phyloP scores from a whole-genome alignment of 2,888 invertebrate species.

The Athalia circularis region DNA sequence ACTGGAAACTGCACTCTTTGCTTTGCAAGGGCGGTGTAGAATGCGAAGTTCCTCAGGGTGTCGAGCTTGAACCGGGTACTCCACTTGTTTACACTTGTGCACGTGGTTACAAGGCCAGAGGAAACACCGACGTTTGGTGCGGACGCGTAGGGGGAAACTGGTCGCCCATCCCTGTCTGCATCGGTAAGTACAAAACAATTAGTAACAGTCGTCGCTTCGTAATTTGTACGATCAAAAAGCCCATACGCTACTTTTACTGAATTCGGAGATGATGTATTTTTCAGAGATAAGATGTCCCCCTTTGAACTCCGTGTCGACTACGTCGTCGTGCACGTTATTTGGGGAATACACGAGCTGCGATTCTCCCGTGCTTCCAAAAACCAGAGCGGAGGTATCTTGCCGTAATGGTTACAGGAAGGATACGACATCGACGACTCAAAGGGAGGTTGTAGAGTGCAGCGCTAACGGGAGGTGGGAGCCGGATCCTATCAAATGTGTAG shows the following conservation, averaged over 20 bases:
- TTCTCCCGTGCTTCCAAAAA: constrained; percentile 57
- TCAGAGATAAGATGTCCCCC: constrained; percentile 64
- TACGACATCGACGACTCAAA: constrained; percentile 48
- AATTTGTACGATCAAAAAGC: not conserved
- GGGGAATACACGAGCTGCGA: constrained; percentile 59
- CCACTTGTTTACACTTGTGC: constrained; percentile 64
- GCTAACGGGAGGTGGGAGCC: constrained; percentile 66
- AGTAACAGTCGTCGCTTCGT: not conserved
- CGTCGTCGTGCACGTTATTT: constrained; percentile 56
- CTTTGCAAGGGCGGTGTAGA: constrained; percentile 56
- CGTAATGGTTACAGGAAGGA: constrained; percentile 62
- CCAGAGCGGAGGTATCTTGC: constrained; percentile 61
- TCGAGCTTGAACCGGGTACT: constrained; percentile 58
- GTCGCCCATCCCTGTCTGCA: constrained; percentile 62
- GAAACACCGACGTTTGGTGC: constrained; percentile 60
- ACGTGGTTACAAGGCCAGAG: constrained; percentile 59
- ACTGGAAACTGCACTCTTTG: constrained; percentile 60
- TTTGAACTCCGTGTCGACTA: constrained; percentile 58
- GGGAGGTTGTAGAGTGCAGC: constrained; percentile 62
- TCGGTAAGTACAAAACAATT: constrained; percentile 55
- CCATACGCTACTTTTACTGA: not conserved
- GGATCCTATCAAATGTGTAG: constrained; percentile 66
- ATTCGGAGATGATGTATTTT: constrained; percentile 27
- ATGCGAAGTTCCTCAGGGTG: constrained; percentile 56
- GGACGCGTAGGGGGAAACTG: constrained; percentile 59